phyloP scores from a whole-genome alignment of 2,113 vertebrate genomes.

The Rhinichthys klamathensis region DNA sequence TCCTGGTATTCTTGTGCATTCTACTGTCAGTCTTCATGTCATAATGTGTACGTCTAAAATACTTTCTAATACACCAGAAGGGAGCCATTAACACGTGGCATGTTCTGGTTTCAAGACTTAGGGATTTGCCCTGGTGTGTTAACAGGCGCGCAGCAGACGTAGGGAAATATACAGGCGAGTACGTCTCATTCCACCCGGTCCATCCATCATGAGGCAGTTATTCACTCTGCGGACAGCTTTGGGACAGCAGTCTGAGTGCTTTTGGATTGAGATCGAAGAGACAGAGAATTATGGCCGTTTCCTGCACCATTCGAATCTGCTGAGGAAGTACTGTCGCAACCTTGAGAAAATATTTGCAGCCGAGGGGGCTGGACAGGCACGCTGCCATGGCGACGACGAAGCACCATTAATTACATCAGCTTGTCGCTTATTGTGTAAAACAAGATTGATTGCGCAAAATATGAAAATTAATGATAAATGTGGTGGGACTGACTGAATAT shows the following conservation, averaged over 20 bases:
- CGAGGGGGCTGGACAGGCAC: slow-evolving; percentile 39
- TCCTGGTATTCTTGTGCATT: background rate
- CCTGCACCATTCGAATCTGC: slow-evolving; percentile 43
- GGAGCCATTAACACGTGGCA: slow-evolving; percentile 25
- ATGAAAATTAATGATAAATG: background rate
- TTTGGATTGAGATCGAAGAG: slow-evolving; percentile 76
- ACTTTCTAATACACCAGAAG: slow-evolving; percentile 5
- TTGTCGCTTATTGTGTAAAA: slow-evolving; percentile 22
- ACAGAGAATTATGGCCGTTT: slow-evolving; percentile 70
- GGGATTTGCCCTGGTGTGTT: slow-evolving; percentile 47
- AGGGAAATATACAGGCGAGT: slow-evolving; percentile 64
- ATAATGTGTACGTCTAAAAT: background rate
- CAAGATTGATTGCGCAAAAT: background rate
- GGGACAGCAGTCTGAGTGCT: slow-evolving; percentile 77
- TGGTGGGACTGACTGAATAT: background rate
- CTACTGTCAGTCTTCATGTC: background rate
- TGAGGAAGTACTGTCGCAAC: slow-evolving; percentile 61
- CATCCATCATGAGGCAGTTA: slow-evolving; percentile 77
- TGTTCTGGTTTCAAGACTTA: background rate
- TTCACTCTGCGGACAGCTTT: slow-evolving; percentile 72
- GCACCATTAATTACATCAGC: slow-evolving; percentile 17
- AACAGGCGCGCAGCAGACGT: slow-evolving; percentile 46
- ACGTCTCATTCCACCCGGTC: slow-evolving; percentile 74
- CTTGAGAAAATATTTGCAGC: slow-evolving; percentile 65
- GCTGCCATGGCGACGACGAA: slow-evolving; percentile 41